Conservation (phyloP, 1,140 invertebrate species). For the Streblospio benedicti region DNA sequence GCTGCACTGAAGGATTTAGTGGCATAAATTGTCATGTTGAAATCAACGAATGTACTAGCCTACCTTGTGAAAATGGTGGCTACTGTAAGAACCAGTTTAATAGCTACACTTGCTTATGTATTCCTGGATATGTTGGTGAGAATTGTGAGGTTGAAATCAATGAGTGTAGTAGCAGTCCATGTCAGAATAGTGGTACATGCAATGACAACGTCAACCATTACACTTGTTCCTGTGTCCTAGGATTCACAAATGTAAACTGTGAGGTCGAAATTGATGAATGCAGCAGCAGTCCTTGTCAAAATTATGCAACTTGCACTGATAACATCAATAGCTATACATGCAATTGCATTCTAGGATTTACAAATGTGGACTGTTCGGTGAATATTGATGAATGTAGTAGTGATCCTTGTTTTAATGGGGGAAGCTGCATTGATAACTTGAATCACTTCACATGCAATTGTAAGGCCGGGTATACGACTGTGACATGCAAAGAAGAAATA, state of each 20-base stretch:
- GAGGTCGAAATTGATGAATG: slow-evolving; percentile 32
- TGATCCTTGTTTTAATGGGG: slow-evolving; percentile 41
- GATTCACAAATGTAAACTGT: slow-evolving; percentile 1
- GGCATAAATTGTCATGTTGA: slow-evolving; percentile 17
- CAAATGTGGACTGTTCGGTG: slow-evolving; percentile 17
- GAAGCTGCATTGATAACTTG: slow-evolving; percentile 39
- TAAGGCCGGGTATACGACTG: not conserved
- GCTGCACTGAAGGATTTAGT: slow-evolving; percentile 16
- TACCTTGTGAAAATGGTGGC: slow-evolving; percentile 6
- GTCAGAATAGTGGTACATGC: no score
- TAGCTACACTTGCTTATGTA: slow-evolving; percentile 2
- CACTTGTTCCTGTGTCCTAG: not conserved
- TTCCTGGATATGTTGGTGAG: slow-evolving; percentile 2
- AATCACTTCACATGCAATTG: slow-evolving; percentile 58
- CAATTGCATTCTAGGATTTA: slow-evolving; percentile 12
- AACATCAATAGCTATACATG: slow-evolving; percentile 25
- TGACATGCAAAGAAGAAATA: not conserved
- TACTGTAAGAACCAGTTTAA: not conserved
- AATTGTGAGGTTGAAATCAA: slow-evolving; percentile 1
- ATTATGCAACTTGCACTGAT: slow-evolving; percentile 66
- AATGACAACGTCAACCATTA: not conserved
- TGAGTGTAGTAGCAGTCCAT: no score
- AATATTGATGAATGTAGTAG: slow-evolving; percentile 46
- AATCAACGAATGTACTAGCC: slow-evolving; percentile 1
- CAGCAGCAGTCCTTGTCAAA: slow-evolving; percentile 21